A percentile compares a stretch with the other conserved stretches of the same genome.
phyloP scores from a whole-genome alignment of 30 jellyfish, hydroid and myxozoan species.

The Catostylus mosaicus region DNA sequence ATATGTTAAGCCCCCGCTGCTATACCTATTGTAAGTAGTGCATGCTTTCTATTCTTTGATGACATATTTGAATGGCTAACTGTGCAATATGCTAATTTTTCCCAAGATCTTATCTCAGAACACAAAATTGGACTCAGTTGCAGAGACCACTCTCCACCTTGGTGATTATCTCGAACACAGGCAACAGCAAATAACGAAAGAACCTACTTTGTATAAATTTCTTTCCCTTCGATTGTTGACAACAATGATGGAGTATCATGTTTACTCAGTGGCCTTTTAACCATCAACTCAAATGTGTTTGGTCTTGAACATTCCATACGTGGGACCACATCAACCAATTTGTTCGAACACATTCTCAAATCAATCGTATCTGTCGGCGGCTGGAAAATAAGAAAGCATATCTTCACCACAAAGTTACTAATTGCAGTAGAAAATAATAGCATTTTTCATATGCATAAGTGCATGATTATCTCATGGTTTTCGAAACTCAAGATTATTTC shows the following conservation, averaged over 20 bases:
- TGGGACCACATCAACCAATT: slow-evolving; percentile 78
- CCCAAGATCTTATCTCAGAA: too few relatives aligned
- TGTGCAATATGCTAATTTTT: too few relatives aligned
- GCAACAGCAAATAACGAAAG: not conserved
- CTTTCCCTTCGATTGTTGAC: slow-evolving; percentile 87
- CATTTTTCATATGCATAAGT: not conserved
- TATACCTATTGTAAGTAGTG: too few relatives aligned
- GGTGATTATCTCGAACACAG: too few relatives aligned
- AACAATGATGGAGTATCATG: slow-evolving; percentile 77
- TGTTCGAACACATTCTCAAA: slow-evolving; percentile 63
- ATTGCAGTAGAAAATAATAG: not conserved
- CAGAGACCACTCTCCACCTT: too few relatives aligned
- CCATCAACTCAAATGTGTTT: slow-evolving; percentile 89
- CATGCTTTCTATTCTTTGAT: too few relatives aligned
- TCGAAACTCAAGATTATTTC: not conserved
- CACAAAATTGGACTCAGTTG: too few relatives aligned
- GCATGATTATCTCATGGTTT: not conserved
- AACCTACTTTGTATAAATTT: slow-evolving; percentile 73
- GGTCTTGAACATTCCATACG: slow-evolving; percentile 99
- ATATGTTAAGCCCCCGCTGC: too few relatives aligned
- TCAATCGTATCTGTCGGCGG: slow-evolving; percentile 93
- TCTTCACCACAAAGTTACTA: not conserved
- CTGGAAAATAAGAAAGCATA: slow-evolving; percentile 21
- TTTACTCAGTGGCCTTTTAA: slow-evolving; percentile 56
- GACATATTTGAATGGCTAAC: too few relatives aligned